A percentile compares a stretch with the other conserved stretches of the same genome.
These are phyloP conservation scores for Liodrosophila aerea DNA, from an alignment of 2,888 invertebrate genomes.

Conservation along the genomic window DNA sequence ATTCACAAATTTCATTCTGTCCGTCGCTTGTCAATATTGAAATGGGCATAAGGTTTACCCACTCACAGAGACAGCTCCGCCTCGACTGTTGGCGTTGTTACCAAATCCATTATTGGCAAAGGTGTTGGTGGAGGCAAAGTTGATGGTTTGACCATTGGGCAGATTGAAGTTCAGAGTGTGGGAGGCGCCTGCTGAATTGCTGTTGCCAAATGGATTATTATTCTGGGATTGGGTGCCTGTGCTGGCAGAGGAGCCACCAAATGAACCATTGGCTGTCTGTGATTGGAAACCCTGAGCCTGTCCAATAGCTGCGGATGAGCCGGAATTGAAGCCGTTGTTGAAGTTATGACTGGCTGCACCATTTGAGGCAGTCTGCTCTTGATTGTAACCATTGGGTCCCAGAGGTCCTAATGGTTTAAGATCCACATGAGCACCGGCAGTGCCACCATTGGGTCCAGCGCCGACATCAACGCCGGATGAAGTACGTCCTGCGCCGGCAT, in stretches of 20 bases:
- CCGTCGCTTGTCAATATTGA: no score
- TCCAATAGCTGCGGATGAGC: slow-evolving; percentile 77
- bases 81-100: slow-evolving; percentile 67
- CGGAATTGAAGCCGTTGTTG: slow-evolving; percentile 64
- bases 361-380: slow-evolving; percentile 77
- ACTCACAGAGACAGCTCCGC: slow-evolving; percentile 70
- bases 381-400: slow-evolving; percentile 55
- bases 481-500: slow-evolving; percentile 41
- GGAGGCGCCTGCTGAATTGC: slow-evolving; percentile 80
- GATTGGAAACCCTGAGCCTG: slow-evolving; percentile 81
- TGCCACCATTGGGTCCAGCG: slow-evolving; percentile 56
- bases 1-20: neutral
- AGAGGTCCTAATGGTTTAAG: slow-evolving; percentile 40
- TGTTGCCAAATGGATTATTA: slow-evolving; percentile 64
- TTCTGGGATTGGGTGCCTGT: slow-evolving; percentile 80
- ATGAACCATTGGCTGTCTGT: slow-evolving; percentile 72
- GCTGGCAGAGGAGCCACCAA: slow-evolving; percentile 81
- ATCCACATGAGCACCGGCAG: slow-evolving; percentile 56
- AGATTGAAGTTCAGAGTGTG: slow-evolving; percentile 80
- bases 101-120: slow-evolving; percentile 75
- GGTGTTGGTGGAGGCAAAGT: slow-evolving; percentile 80
- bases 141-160: slow-evolving; percentile 82
- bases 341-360: slow-evolving; percentile 71
- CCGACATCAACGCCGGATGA: slow-evolving; percentile 56
- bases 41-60: no score